These are phyloP conservation scores for Hucho hucho DNA, from an alignment of 2,113 vertebrate genomes.

Conservation along the genomic window DNA sequence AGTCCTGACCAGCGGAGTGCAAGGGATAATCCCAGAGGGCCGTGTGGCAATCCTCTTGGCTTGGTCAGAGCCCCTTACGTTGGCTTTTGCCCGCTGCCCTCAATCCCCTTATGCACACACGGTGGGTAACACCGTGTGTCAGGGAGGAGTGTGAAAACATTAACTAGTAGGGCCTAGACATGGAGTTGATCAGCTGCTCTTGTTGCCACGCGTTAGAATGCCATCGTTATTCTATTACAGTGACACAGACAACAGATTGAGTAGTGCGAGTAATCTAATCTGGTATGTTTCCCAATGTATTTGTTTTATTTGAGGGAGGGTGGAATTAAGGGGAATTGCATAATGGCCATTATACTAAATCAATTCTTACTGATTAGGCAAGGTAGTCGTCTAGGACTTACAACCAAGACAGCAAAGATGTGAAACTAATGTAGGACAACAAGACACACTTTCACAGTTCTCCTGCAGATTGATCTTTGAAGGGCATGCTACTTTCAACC, in stretches of 20 bases:
- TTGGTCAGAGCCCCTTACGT: constrained; percentile 56
- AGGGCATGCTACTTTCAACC: no score
- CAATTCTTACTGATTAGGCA: no score
- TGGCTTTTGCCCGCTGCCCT: constrained; percentile 57
- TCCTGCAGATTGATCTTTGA: no score
- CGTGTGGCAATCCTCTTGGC: constrained; percentile 68
- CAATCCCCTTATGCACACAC: constrained; percentile 59
- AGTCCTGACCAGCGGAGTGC: constrained; percentile 38
- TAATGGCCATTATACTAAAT: no score
- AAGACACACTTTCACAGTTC: no score
- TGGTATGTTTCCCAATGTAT: neutral
- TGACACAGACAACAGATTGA: neutral
- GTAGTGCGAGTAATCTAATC: neutral
- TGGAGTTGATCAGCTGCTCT: constrained; percentile 36
- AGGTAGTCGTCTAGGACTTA: no score
- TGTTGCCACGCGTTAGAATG: neutral
- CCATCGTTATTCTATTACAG: neutral
- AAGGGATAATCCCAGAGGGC: constrained; percentile 70
- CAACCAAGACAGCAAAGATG: no score
- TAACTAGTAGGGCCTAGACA: constrained; percentile 18
- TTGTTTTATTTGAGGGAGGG: no score
- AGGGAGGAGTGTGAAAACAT: constrained; percentile 21
- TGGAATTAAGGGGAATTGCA: no score
- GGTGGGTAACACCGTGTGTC: constrained; percentile 21
- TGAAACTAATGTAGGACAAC: no score